phyloP scores from a whole-genome alignment of 2,888 invertebrate species.

The Zootermopsis nevadensis region DNA sequence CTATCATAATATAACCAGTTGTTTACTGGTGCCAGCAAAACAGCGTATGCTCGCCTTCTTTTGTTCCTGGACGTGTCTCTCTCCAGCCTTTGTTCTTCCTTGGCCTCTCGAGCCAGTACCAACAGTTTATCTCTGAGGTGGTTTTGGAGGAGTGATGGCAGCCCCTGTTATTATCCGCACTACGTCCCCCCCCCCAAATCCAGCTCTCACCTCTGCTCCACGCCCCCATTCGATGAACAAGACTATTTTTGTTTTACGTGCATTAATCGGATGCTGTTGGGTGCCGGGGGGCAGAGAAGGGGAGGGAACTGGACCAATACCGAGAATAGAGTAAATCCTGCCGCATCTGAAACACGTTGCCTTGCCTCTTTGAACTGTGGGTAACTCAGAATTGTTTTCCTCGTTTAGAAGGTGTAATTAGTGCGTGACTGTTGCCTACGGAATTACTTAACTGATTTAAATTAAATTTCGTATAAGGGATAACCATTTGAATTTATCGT shows the following conservation, averaged over 20 bases:
- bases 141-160: not conserved
- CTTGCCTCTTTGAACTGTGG: too few relatives aligned
- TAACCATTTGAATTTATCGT: too few relatives aligned
- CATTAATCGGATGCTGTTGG: not conserved
- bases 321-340: not conserved
- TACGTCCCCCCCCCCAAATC: too few relatives aligned
- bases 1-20: not conserved
- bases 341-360: not conserved
- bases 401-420: too few relatives aligned
- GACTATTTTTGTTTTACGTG: slow-evolving; percentile 12
- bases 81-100: too few relatives aligned
- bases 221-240: not conserved
- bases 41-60: not conserved
- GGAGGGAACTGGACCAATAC: not conserved
- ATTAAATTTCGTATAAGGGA: too few relatives aligned
- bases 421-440: too few relatives aligned
- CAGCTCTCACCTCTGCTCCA: slow-evolving; percentile 5
- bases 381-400: too few relatives aligned
- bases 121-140: not conserved
- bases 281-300: not conserved
- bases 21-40: not conserved
- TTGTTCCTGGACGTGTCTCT: not conserved
- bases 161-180: slow-evolving; percentile 31
- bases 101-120: not conserved
- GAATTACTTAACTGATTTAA: too few relatives aligned